These are phyloP conservation scores for Trichonephila clavata DNA, from an alignment of 1,140 invertebrate genomes.

Conservation along the genomic window DNA sequence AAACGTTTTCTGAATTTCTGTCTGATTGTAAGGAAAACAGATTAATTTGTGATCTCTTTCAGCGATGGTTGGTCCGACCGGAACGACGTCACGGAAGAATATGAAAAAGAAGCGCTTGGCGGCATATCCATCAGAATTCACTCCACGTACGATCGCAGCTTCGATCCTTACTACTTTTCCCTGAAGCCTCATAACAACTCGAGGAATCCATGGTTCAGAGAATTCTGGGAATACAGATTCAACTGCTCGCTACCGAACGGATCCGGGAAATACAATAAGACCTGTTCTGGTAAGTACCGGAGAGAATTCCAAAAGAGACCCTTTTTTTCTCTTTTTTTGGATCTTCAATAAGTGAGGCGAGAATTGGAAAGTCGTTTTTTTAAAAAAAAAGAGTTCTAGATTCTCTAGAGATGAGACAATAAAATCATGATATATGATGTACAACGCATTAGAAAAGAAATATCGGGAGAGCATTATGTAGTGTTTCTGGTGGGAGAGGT, in stretches of 20 bases:
- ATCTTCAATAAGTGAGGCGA: background rate
- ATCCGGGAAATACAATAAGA: constrained; percentile 76
- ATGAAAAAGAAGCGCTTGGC: constrained; percentile 87
- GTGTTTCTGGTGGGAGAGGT: background rate
- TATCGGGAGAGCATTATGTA: background rate
- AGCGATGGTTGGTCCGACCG: constrained; percentile 90
- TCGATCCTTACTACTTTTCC: constrained; percentile 87
- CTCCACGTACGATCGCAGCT: constrained; percentile 86
- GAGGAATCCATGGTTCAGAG: constrained; percentile 89
- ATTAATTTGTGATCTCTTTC: constrained; percentile 77
- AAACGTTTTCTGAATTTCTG: no score
- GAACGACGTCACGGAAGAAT: constrained; percentile 87
- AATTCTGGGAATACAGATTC: constrained; percentile 89
- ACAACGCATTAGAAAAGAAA: background rate
- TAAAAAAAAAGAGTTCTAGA: no score
- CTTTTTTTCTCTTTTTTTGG: background rate
- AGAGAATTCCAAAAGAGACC: background rate
- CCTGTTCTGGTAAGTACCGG: constrained; percentile 75
- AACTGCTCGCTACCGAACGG: constrained; percentile 83
- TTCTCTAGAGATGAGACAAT: background rate
- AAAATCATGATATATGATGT: constrained; percentile 21
- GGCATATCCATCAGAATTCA: constrained; percentile 88
- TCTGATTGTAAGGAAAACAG: background rate
- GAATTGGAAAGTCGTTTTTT: background rate
- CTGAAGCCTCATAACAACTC: constrained; percentile 85